These are phyloP conservation scores for Hyles vespertilio DNA, from an alignment of 1,140 invertebrate species.

Conservation along the genomic window DNA sequence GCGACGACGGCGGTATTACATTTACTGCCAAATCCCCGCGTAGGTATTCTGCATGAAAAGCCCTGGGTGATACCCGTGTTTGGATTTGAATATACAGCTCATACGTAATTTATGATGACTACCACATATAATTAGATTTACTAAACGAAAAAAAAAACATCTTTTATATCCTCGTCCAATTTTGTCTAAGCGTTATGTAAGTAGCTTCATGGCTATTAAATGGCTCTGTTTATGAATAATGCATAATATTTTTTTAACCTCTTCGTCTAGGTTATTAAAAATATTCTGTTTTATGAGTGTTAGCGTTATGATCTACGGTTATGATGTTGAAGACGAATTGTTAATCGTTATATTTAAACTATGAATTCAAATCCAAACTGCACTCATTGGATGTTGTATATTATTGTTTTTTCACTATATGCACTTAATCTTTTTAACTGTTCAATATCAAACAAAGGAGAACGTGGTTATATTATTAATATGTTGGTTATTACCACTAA, in stretches of 20 bases:
- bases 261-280: too few species aligned
- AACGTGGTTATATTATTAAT: neutral
- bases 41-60: conserved; percentile 78
- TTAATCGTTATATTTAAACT: too few species aligned
- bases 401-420: conserved; percentile 28
- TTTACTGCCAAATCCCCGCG: conserved; percentile 90
- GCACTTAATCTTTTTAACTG: conserved; percentile 23
- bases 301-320: too few species aligned
- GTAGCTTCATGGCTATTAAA: too few species aligned
- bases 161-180: too few species aligned
- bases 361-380: conserved; percentile 35
- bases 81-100: conserved; percentile 49
- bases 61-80: conserved; percentile 36
- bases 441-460: neutral
- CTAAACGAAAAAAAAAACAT: too few species aligned
- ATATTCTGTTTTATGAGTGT: too few species aligned
- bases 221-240: too few species aligned
- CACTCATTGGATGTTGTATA: conserved; percentile 29
- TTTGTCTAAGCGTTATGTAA: too few species aligned
- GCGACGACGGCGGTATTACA: conserved; percentile 89
- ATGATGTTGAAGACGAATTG: too few species aligned
- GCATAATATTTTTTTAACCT: too few species aligned
- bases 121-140: too few species aligned
- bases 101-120: neutral
- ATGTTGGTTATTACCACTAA: conserved; percentile 8